Evolutionary conservation across 2,113 vertebrate genomes (phyloP).

Genomic region (Erpornis zantholeuca): DNA sequence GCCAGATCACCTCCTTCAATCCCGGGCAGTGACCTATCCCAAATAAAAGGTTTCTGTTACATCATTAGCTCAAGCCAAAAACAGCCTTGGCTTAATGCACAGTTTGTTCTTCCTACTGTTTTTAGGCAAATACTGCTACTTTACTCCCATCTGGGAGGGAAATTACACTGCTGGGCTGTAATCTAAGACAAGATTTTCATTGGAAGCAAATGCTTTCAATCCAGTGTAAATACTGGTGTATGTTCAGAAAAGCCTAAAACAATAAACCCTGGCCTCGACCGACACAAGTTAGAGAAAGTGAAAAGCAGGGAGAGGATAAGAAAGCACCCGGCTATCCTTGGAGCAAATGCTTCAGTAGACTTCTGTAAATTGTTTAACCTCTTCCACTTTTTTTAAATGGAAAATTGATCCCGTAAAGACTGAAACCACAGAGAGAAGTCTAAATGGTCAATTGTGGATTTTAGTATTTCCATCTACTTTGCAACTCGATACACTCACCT

Average conservation of each 20-base stretch:
- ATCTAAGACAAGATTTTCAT: conserved; percentile 99
- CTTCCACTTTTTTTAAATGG: conserved; percentile 68
- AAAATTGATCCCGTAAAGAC: conserved; percentile 76
- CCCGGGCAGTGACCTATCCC: conserved; percentile 81
- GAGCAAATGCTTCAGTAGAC: conserved; percentile 69
- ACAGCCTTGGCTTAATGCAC: conserved; percentile 87
- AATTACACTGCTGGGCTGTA: conserved; percentile 91
- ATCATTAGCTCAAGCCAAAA: conserved; percentile 94
- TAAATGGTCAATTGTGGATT: conserved; percentile 81
- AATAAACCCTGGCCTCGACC: conserved; percentile 92
- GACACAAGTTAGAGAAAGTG: conserved; percentile 85
- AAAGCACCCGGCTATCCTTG: conserved; percentile 62
- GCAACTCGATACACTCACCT: conserved; percentile 87
- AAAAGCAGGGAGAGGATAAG: conserved; percentile 71
- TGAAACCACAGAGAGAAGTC: conserved; percentile 72
- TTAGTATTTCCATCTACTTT: conserved; percentile 85
- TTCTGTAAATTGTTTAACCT: conserved; percentile 80
- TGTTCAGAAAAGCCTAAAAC: conserved; percentile 99
- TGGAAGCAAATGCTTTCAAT: conserved; percentile 99
- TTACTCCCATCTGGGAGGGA: conserved; percentile 86
- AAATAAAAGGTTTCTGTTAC: conserved; percentile 90
- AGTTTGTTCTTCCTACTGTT: conserved; percentile 97
- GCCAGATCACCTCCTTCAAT: conserved; percentile 81
- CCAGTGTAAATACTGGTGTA: conserved; percentile 96
- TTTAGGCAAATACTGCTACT: conserved; percentile 91